A percentile compares a stretch with the other conserved stretches of the same genome.
Evolutionary conservation across 2,888 invertebrate species (phyloP).

Genomic region (Yponomeuta plumbellus): DNA sequence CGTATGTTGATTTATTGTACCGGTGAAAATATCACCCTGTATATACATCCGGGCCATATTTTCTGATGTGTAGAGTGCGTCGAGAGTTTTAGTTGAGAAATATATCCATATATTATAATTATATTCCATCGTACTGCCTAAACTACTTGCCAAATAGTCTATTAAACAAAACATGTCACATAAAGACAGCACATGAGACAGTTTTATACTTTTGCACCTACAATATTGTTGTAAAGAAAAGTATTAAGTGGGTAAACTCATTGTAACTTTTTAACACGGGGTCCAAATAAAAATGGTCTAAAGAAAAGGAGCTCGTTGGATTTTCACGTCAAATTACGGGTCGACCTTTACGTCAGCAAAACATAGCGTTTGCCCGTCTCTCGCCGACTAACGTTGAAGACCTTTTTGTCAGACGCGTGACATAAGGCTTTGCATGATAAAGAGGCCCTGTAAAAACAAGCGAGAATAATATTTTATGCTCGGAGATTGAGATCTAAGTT

Average conservation of each 20-base stretch:
- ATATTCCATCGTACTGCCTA: too few species aligned
- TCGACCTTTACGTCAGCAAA: conserved; percentile 1
- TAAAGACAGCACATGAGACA: too few species aligned
- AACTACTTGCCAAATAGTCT: too few species aligned
- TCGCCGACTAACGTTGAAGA: background rate
- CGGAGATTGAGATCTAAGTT: background rate
- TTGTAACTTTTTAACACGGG: background rate
- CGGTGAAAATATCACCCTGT: too few species aligned
- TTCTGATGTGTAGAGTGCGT: too few species aligned
- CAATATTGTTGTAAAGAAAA: too few species aligned
- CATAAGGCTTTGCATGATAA: conserved; percentile 4
- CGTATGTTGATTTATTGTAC: too few species aligned
- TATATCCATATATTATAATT: too few species aligned
- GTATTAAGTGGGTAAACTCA: background rate
- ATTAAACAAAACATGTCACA: too few species aligned
- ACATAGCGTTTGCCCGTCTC: background rate
- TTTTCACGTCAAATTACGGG: background rate
- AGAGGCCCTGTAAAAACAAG: background rate
- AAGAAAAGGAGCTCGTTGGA: background rate
- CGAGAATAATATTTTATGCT: background rate
- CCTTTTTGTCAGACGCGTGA: background rate
- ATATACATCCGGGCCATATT: too few species aligned
- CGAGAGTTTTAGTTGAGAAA: too few species aligned
- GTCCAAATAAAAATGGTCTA: background rate
- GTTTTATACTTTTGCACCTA: too few species aligned